Base-by-base conservation (phyloP, 1,140 invertebrate genomes). In the Patella vulgata region DNA sequence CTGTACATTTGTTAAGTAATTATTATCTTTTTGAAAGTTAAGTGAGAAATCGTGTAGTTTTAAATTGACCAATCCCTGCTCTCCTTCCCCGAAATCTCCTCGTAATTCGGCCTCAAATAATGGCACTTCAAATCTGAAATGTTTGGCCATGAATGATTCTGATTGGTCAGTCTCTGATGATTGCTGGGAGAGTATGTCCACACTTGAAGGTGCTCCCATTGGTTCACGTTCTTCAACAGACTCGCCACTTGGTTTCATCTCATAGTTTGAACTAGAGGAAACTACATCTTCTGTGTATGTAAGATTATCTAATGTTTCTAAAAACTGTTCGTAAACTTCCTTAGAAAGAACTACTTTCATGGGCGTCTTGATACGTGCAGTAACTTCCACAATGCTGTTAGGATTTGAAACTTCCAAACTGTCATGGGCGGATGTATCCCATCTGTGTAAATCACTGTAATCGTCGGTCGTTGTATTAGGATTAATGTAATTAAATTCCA, bases 271-370 rank as follows among this genome's bases (percentile, higher is more conserved):
- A 17, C 11, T 40, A 55, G 31, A 36, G n/a, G 9, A 8, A 12
- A 23, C 44, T 25, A 50, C 36, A 3, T 71, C 69, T 40, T 70
- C 68, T 46, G 65, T 69, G 47, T 75, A 77, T 0, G 81, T 79
- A n/a, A 85, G 42, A 50, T 85, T 82, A 60, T 85, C 79, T 43
- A 80, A 36, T 2, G 85, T 93, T 64, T 95, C 91, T 43, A 95
- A 83, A 28, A 97, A 84, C 81, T 96, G 93, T 80, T 95, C 91
- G 79, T 96, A 97, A 74, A 96, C 94, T 25, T 89, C 87, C 31
- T 93, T 90, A 14, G 91, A 91, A 9, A 96, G 84, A 0, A 93
- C 93, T 14, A 97, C 88, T 82, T 94, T 93, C 14, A 96, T 79
- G 0, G 91, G 89, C 44, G 90, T 93, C 12, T 95, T 90, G 25